Evolutionary conservation across 1,140 invertebrate species (phyloP), one percentile per base, ranked within the genome.

Genomic region (Drosophila baimaii): DNA sequence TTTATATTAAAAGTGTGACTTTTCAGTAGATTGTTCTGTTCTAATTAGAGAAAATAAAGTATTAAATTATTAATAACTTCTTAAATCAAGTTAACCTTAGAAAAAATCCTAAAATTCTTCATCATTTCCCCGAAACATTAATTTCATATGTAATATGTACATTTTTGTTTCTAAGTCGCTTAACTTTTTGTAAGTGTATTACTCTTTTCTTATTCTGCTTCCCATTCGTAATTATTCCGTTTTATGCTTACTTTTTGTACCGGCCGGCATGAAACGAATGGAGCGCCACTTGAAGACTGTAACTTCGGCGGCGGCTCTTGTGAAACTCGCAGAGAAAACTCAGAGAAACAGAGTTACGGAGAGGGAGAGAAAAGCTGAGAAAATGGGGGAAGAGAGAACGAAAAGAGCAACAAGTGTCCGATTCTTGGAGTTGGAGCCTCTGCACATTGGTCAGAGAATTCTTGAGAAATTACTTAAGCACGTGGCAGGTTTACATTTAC

Each of bases 331-430:
- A 63, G 59, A 68, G 57, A 29, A 33, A 59, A 57, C 33, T 10
- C 23, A 23, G 33, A 61, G 44, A 31, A 33, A 35, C 13, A 21
- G 39, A 43, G 21, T 23, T 6, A 19, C 47, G n/a, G 29, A 51
- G 47, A 29, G 25, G 27, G 44, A 70, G 39, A 55, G 21, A 39
- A 33, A 31, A 21, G 21, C n/a, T n/a, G 12, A 17, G 15, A 31
- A 12, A 23, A 49, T 19, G 2, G 4, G 29, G 33, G 8, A 33
- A 37, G 25, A 47, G 69, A 61, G 27, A 56, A 56, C 21, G 33
- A 66, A 76, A 79, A 85, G 81, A 81, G 81, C 82, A 85, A 86
- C 79, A 86, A 86, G 82, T 85, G 81, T 76, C 59, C 54, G 52
- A 39, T 74, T 85, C 63, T 70, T 69, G 59, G 43, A 74, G 51